Percentiles rank a stretch among this genome's conserved stretches.
phyloP scores from a whole-genome alignment of 2,797 vertebrate genomes.

The Peromyscus melanophrys region DNA sequence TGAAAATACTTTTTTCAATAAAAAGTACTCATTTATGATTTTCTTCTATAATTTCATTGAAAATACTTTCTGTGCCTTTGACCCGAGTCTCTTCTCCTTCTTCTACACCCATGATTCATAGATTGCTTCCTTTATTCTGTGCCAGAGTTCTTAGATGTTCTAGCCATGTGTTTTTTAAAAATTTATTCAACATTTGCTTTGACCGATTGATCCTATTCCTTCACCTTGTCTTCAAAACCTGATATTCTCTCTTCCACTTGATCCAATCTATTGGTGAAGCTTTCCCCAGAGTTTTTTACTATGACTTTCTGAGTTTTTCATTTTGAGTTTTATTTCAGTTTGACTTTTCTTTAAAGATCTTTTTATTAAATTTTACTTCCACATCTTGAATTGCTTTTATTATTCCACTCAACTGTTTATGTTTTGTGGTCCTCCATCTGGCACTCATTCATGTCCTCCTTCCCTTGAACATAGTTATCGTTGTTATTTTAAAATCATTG shows the following conservation, averaged over 20 bases:
- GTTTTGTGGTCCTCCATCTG: background rate
- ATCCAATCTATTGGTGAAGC: background rate
- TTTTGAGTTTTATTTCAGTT: background rate
- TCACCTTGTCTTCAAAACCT: background rate
- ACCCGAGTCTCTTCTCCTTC: background rate
- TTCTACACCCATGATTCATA: background rate
- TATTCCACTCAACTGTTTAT: background rate
- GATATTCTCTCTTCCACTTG: background rate
- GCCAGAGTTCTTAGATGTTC: background rate
- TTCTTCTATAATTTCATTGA: background rate
- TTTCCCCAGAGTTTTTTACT: background rate
- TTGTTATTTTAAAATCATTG: background rate
- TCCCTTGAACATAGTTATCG: background rate
- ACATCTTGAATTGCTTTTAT: background rate
- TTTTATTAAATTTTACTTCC: background rate
- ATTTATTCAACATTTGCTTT: background rate
- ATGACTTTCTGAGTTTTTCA: background rate
- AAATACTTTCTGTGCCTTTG: background rate
- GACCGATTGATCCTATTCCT: background rate
- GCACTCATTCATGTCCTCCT: background rate
- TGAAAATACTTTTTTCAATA: background rate
- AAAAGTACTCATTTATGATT: background rate
- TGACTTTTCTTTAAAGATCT: background rate
- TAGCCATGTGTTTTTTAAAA: background rate
- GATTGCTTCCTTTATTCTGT: background rate